Conservation (phyloP, 37 sponge, comb jelly and placozoan species). For the Crambe crambe region DNA sequence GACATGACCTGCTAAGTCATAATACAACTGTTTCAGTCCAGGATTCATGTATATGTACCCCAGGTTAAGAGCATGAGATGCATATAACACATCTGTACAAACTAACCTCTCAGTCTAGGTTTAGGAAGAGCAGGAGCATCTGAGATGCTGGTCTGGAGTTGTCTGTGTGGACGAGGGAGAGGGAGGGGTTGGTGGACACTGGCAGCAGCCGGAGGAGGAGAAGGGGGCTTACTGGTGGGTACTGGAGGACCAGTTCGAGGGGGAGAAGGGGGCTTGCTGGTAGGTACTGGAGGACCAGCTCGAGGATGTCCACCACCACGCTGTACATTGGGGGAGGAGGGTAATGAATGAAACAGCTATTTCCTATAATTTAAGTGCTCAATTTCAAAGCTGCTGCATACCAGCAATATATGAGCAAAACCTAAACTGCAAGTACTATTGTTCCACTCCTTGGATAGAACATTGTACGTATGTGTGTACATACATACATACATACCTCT, state of each 20-base stretch:
- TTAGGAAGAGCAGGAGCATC: conserved; percentile 7
- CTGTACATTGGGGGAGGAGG: too few species aligned
- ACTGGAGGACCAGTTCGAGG: not conserved
- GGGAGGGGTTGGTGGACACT: not conserved
- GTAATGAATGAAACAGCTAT: too few species aligned
- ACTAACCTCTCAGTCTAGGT: conserved; percentile 4
- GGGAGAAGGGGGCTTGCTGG: not conserved
- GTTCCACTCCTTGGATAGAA: too few species aligned
- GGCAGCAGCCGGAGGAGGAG: not conserved
- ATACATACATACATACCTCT: not conserved
- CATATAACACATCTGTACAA: not conserved
- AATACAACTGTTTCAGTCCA: too few species aligned
- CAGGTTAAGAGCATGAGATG: too few species aligned
- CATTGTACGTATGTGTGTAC: not conserved
- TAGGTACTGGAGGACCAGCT: not conserved
- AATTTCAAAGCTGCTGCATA: too few species aligned
- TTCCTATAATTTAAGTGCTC: too few species aligned
- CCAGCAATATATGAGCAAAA: too few species aligned
- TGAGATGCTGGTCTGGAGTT: conserved; percentile 14
- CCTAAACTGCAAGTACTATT: too few species aligned
- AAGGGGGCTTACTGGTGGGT: not conserved
- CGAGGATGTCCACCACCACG: not conserved
- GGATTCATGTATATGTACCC: too few species aligned
- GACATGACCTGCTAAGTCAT: too few species aligned
- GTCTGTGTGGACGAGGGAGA: conserved; percentile 14